Evolutionary conservation across 2,888 invertebrate species (phyloP).

Genomic region (Anthophora plumipes): DNA sequence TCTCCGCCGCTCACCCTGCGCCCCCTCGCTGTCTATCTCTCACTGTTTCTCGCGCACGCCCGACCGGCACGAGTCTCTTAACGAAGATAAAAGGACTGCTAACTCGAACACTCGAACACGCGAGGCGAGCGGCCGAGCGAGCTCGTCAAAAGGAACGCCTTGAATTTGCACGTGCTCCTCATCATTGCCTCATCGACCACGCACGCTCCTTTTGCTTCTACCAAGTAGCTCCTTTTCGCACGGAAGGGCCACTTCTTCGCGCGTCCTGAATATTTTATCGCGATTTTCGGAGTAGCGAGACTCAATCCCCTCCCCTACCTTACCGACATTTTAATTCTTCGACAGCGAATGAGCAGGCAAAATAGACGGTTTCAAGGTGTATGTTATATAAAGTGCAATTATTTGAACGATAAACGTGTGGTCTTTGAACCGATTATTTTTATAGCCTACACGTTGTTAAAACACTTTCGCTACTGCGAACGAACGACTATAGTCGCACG

Average conservation of each 20-base stretch:
- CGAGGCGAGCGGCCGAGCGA: slow-evolving; percentile 19
- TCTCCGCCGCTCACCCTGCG: too few relatives aligned
- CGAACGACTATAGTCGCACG: too few relatives aligned
- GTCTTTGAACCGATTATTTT: neutral
- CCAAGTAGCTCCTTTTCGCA: slow-evolving; percentile 17
- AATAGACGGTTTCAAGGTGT: neutral
- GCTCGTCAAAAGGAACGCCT: slow-evolving; percentile 46
- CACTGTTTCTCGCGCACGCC: neutral
- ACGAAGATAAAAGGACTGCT: slow-evolving; percentile 60
- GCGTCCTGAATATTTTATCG: slow-evolving; percentile 4
- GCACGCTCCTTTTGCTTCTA: slow-evolving; percentile 23
- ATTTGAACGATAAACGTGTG: neutral
- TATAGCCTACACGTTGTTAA: too few relatives aligned
- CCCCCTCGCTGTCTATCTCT: neutral
- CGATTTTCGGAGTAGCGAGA: neutral
- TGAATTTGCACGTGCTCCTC: slow-evolving; percentile 52
- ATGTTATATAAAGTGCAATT: neutral
- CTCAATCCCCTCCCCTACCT: too few relatives aligned
- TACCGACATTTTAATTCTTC: neutral
- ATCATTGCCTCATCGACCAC: slow-evolving; percentile 29
- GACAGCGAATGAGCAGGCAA: too few relatives aligned
- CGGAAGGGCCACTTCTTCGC: neutral
- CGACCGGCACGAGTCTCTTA: slow-evolving; percentile 58
- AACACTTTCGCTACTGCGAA: too few relatives aligned
- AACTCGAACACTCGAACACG: slow-evolving; percentile 52